Conservation (phyloP, 2,113 vertebrate species). For the Nanorana parkeri region DNA sequence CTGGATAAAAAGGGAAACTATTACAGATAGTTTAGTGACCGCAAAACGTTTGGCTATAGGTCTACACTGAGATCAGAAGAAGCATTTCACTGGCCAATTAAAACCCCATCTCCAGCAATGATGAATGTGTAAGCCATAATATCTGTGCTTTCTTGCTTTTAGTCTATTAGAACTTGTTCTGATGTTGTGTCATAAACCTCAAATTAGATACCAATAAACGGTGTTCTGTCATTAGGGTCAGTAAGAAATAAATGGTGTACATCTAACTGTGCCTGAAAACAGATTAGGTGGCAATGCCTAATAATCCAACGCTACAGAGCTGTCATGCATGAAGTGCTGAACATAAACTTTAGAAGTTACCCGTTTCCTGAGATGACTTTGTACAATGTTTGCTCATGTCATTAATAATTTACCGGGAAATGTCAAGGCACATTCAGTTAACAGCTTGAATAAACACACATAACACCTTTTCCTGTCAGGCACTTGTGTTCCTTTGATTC, state of each 20-base stretch:
- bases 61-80: too few species aligned
- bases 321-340: not conserved
- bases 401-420: conserved; percentile 12
- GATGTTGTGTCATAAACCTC: too few species aligned
- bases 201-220: too few species aligned
- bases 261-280: not conserved
- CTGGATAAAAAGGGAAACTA: too few species aligned
- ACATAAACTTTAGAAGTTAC: too few species aligned
- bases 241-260: not conserved
- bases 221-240: not conserved
- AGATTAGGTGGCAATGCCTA: not conserved
- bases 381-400: conserved; percentile 39
- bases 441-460: conserved; percentile 7
- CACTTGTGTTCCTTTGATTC: not conserved
- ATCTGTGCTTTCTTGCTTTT: too few species aligned
- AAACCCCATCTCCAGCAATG: too few species aligned
- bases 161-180: too few species aligned
- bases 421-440: conserved; percentile 5
- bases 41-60: too few species aligned
- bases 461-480: not conserved
- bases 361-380: conserved; percentile 4
- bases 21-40: too few species aligned
- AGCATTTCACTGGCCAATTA: too few species aligned
- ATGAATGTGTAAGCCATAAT: too few species aligned
- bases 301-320: conserved; percentile 1